Evolutionary conservation across 2,113 vertebrate genomes (phyloP).

Genomic region (Clarias batrachus): DNA sequence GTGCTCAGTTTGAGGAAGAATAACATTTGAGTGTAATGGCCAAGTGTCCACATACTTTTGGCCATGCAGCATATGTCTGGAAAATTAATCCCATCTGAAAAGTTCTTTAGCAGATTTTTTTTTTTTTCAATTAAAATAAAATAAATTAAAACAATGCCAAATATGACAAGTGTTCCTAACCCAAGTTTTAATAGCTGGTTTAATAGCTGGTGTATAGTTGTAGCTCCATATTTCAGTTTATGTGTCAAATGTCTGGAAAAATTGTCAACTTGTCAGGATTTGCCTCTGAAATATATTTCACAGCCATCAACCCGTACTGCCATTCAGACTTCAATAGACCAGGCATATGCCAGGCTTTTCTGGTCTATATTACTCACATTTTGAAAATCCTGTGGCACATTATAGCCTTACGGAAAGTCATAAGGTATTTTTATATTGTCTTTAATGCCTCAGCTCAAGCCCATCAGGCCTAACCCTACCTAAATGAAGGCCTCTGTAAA

Average conservation of each 20-base stretch:
- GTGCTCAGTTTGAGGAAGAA: neutral
- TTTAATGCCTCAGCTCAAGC: constrained; percentile 46
- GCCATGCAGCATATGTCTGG: neutral
- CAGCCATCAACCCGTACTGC: neutral
- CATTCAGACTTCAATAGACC: neutral
- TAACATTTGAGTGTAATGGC: neutral
- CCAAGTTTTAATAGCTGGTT: neutral
- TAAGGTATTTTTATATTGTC: constrained; percentile 40
- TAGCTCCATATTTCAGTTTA: neutral
- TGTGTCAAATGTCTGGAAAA: constrained; percentile 5
- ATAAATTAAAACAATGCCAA: neutral
- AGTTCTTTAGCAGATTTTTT: neutral
- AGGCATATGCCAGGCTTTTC: constrained; percentile 30
- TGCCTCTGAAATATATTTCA: constrained; percentile 6
- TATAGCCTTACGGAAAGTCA: constrained; percentile 48
- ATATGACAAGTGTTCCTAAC: neutral
- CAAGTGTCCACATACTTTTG: neutral
- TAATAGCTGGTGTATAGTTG: neutral
- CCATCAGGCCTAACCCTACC: constrained; percentile 32
- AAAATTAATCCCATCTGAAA: neutral
- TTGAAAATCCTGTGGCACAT: constrained; percentile 38
- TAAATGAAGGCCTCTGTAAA: constrained; percentile 43
- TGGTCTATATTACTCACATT: constrained; percentile 41
- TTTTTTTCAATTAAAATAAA: too few species aligned
- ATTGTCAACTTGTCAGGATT: neutral